Evolutionary conservation across 30 jellyfish, hydroid and myxozoan genomes (phyloP), one percentile per base, ranked within the genome.

Genomic region (Hydractinia symbiolongicarpus): DNA sequence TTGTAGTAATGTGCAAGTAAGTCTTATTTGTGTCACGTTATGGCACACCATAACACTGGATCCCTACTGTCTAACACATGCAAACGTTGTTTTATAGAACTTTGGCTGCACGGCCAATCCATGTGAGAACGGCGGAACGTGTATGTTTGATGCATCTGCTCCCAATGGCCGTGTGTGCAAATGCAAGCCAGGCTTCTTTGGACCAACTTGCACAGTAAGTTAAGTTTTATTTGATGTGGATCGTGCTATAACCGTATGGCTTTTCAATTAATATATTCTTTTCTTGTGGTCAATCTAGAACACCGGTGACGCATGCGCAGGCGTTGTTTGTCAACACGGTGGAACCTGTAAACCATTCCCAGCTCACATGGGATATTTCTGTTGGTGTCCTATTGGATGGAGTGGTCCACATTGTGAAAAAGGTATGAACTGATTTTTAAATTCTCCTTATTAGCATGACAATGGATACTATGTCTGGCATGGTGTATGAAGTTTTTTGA

Each of bases 391-490:
- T 5, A 66, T 76, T 64, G 96, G 96, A 19, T 88, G 64, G 56
- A 90, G 83, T 71, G 96, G 96, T 21, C 78, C 73, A 57, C 84
- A 88, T 90, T 88, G 96, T 71, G 96, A 88, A 88, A 64, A 64
- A 13, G 74, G 74, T 64, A 58, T 58, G 17, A 58, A 58, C 69
- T 11, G 15, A 11, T 58, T 58, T 58, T 58, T 58, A 58, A 58
- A 16, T 58, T 58, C 69, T 58, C 17, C 69, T 58, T 16, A 58
- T 58, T 58, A 16, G 44, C 44, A 30, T 30, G 44, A 30, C 44
- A 30, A 30, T 30, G 44, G 2, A 30, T 30, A 30, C 44, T 30
- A 30, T 30, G 44, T 30, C 44, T 30, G 44, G 44, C 44, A 30
- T 30, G 44, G 44, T 30, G 44, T 30, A 30, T 30, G 44, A 30